phyloP scores from a whole-genome alignment of 2,888 invertebrate genomes.

The Catocala sponsa region DNA sequence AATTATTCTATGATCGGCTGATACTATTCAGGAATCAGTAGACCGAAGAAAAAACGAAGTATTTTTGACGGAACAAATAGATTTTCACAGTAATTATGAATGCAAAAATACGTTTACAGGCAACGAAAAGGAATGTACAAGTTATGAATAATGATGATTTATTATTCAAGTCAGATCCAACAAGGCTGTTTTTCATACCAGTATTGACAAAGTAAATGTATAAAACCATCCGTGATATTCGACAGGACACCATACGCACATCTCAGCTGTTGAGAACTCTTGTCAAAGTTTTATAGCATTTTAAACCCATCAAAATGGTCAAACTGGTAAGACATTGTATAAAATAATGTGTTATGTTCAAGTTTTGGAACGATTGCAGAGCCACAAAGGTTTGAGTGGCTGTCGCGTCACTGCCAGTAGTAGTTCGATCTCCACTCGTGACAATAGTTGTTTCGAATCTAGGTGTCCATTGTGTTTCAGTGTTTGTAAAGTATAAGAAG shows the following conservation, averaged over 20 bases:
- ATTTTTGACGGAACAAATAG: slow-evolving; percentile 41
- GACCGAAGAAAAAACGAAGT: slow-evolving; percentile 22
- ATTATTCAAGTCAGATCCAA: slow-evolving; percentile 62
- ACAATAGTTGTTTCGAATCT: too few relatives aligned
- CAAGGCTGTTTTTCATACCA: slow-evolving; percentile 62
- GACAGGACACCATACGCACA: neutral
- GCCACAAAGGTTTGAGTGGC: too few relatives aligned
- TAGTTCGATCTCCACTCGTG: too few relatives aligned
- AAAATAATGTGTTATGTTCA: neutral
- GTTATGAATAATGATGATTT: slow-evolving; percentile 29
- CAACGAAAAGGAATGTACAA: slow-evolving; percentile 20
- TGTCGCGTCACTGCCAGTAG: too few relatives aligned
- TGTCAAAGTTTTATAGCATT: neutral
- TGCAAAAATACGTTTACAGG: slow-evolving; percentile 22
- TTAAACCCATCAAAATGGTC: slow-evolving; percentile 53
- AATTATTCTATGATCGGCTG: slow-evolving; percentile 18
- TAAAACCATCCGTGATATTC: slow-evolving; percentile 55
- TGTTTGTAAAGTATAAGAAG: too few relatives aligned
- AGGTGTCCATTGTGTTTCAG: too few relatives aligned
- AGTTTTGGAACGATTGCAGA: too few relatives aligned
- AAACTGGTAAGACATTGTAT: slow-evolving; percentile 54
- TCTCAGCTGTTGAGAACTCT: neutral
- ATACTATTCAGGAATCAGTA: slow-evolving; percentile 18
- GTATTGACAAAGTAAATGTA: slow-evolving; percentile 58
- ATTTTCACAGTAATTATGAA: slow-evolving; percentile 35